A percentile compares a stretch with the other conserved stretches of the same genome.
These are phyloP conservation scores for Drosophila phalerata DNA, from an alignment of 2,888 invertebrate genomes.

Conservation along the genomic window DNA sequence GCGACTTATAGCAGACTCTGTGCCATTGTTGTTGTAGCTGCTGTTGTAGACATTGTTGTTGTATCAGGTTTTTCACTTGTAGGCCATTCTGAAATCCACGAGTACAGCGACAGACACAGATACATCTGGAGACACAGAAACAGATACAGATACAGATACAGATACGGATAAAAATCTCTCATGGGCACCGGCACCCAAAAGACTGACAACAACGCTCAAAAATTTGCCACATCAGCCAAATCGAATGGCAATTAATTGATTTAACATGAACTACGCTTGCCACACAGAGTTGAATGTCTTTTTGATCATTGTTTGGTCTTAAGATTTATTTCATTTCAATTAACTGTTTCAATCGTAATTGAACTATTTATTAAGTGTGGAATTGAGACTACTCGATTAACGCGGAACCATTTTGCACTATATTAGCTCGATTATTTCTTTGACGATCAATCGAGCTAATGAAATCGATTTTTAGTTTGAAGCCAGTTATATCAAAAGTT, in stretches of 20 bases:
- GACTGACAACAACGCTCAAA: constrained; percentile 53
- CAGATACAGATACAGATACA: constrained; percentile 20
- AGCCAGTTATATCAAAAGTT: not conserved
- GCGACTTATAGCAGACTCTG: constrained; percentile 3
- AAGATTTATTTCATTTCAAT: constrained; percentile 16
- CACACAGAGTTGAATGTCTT: constrained; percentile 22
- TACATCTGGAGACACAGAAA: not conserved
- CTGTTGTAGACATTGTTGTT: constrained; percentile 24
- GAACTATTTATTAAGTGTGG: not conserved
- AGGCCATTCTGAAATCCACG: constrained; percentile 25
- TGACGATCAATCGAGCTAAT: no score
- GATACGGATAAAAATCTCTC: constrained; percentile 48
- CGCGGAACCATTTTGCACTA: no score
- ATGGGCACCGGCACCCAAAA: constrained; percentile 55
- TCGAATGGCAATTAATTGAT: constrained; percentile 73
- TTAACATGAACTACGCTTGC: constrained; percentile 55
- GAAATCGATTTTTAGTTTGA: no score
- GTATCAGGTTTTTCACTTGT: constrained; percentile 47
- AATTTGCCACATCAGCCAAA: constrained; percentile 62
- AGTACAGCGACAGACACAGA: constrained; percentile 3
- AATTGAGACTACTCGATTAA: not conserved
- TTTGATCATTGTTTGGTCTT: not conserved
- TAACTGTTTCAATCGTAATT: not conserved
- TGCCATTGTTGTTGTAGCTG: constrained; percentile 16
- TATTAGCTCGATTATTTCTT: no score